Base-by-base conservation (phyloP, 2,797 vertebrate genomes). In the Rhynchotus rufescens region DNA sequence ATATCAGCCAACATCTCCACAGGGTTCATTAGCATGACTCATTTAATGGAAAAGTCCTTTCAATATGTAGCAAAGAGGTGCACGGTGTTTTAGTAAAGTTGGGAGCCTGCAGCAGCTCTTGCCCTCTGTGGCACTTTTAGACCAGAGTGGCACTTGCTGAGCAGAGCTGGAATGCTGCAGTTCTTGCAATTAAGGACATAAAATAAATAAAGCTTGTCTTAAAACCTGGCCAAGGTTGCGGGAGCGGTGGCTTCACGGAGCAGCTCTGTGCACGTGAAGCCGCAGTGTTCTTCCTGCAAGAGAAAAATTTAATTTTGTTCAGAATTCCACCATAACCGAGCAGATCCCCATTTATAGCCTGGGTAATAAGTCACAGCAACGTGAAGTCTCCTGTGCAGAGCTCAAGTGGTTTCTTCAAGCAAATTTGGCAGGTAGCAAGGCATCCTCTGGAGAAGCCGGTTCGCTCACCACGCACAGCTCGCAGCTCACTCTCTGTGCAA, bases 371-470 rank as follows among this genome's bases (percentile, higher is more conserved):
- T 95, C 91, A 96, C 74, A 92, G 86, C 83, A 74, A 93, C 84
- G 40, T 72, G 61, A 94, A 93, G 88, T 65, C 88, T 77, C 52
- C 14, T 88, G 88, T 61, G 5, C 6, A 3, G 86, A 90, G 88
- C 86, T 91, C 42, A 92, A 95, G 92, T 86, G 84, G 86, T 96
- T 95, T 88, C 89, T 96, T 92, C 32, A 88, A 90, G 79, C 54
- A 92, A 88, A 93, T 91, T 88, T 93, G 92, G 89, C 96, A 95
- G 86, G 78, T 88, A 91, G 73, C 77, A 88, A 94, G 88, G 79
- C 54, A 6, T 82, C 80, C n/a, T 82, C 79, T 78, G 68, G 64
- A 90, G 91, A 92, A 95, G n/a, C 38, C 75, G 28, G 26, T 77
- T 90, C 42, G 4, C 40, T 77, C 80, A 26, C 47, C 59, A 3